phyloP scores from a whole-genome alignment of 2,888 invertebrate genomes.

The Matsumyia berberina region DNA sequence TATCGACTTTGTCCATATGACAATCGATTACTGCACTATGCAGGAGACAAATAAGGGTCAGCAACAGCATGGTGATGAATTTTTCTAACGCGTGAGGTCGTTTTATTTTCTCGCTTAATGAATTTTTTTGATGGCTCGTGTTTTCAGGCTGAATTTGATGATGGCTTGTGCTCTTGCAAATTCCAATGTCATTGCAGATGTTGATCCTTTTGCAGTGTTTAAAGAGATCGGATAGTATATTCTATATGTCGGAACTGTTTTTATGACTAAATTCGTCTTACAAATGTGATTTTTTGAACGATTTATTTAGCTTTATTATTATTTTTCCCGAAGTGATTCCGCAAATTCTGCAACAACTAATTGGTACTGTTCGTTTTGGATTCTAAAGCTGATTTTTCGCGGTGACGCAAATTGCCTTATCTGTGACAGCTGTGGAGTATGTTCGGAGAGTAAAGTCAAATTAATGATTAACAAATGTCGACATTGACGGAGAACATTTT shows the following conservation, averaged over 20 bases:
- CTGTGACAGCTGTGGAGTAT: slow-evolving; percentile 51
- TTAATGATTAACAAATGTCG: no score
- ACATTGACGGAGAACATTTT: no score
- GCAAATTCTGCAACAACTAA: slow-evolving; percentile 73
- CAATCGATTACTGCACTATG: slow-evolving; percentile 70
- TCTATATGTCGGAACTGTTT: background rate
- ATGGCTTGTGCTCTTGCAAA: slow-evolving; percentile 63
- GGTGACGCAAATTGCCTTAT: slow-evolving; percentile 63
- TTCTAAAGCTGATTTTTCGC: slow-evolving; percentile 61
- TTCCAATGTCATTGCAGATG: slow-evolving; percentile 70
- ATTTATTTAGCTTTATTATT: slow-evolving; percentile 55
- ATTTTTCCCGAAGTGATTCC: slow-evolving; percentile 50
- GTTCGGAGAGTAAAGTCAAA: slow-evolving; percentile 25
- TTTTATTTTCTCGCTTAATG: slow-evolving; percentile 10
- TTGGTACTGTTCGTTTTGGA: slow-evolving; percentile 67
- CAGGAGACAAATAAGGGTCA: slow-evolving; percentile 66
- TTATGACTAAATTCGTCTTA: slow-evolving; percentile 36
- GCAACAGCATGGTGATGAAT: slow-evolving; percentile 56
- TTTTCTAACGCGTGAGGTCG: slow-evolving; percentile 51
- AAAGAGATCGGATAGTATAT: background rate
- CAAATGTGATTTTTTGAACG: slow-evolving; percentile 7
- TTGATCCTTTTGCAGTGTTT: slow-evolving; percentile 24
- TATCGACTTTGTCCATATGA: slow-evolving; percentile 67
- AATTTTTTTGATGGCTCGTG: slow-evolving; percentile 46
- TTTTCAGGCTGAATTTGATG: slow-evolving; percentile 44